Evolutionary conservation across 1,140 invertebrate species (phyloP), one percentile per base, ranked within the genome.

Genomic region (Leptopilina clavipes): DNA sequence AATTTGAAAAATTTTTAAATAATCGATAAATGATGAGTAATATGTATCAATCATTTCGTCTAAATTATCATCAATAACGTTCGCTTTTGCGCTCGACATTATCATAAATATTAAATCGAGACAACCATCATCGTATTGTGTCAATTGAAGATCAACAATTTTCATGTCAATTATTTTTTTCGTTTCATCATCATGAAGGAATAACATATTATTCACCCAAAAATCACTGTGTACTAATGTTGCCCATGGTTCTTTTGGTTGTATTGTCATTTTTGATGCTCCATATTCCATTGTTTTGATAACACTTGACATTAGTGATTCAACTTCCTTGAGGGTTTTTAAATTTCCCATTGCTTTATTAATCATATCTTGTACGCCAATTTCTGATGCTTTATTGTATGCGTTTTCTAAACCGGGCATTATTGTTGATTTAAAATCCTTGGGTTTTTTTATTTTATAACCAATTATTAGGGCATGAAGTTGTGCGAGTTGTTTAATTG

Each of bases 181-280:
- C 12, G 59, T 72, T 45, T 87, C 84, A 82, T 91, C 85, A 82
- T 91, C 85, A n/a, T 89, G 86, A 14, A 83, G 83, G 70, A 89
- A 91, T 90, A 94, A 91, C 79, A 94, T 91, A 80, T 94, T 94
- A 81, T 93, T 94, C 1, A 91, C 89, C 93, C 93, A 94, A 72
- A 93, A 91, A 82, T 94, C 94, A 10, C 90, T 90, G 75, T 94
- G 94, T 0, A 90, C 86, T 18, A 92, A 83, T 0, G 92, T 92
- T 1, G 83, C 87, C 86, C 91, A 93, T 0, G 86, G 85, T 52
- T 90, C 87, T 25, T 85, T 81, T 3, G 84, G 77, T 19, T 80
- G 71, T 40, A 37, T 17, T 37, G 44, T 48, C 14, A 44, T 73
- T 71, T 31, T 19, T 75, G 73, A 48, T 77, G 74, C 43, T n/a